Evolutionary conservation across 2,113 vertebrate species (phyloP), one percentile per base, ranked within the genome.

Genomic region (Accipiter cooperii): DNA sequence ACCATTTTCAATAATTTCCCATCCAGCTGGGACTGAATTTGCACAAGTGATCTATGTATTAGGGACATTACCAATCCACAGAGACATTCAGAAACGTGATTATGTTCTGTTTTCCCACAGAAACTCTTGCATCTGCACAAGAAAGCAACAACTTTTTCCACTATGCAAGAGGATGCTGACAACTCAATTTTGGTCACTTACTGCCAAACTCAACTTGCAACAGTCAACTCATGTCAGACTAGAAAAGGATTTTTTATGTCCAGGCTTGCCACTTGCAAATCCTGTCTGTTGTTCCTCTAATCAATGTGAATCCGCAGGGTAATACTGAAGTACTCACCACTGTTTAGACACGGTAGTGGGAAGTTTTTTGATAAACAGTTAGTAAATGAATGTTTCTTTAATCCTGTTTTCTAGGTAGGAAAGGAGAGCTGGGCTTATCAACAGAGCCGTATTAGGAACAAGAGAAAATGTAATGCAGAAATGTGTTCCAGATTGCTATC

Each of bases 371-470:
- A 54, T 42, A 17, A 74, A 24, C 6, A 15, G 44, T 52, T n/a
- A 51, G 52, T 64, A 80, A 79, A 73, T 21, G 2, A 81, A 40
- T 40, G 34, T 68, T 94, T 77, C n/a, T 87, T 93, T 75, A 77
- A 69, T 82, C 40, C 42, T 78, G 4, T 86, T 79, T 96, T 92
- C n/a, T 73, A 98, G 98, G 97, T 98, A 85, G 98, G 98, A 97
- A 99, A 98, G 13, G 95, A 99, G 71, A 98, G 97, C 86, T 98
- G 97, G 98, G 96, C 93, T 78, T 98, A 58, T 96, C 98, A n/a
- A 96, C 98, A 77, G 97, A 98, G 65, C 97, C 98, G 70, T 98
- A 98, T 83, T 93, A 96, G 14, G 97, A 98, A 91, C 97, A 98
- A 97, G 98, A 99, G 85, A 96, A 98, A 93, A 98, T 95, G 1